Percentiles rank a stretch among this genome's conserved stretches.
Evolutionary conservation across 2,888 invertebrate genomes (phyloP).

Genomic region (Myopa tessellatipennis): DNA sequence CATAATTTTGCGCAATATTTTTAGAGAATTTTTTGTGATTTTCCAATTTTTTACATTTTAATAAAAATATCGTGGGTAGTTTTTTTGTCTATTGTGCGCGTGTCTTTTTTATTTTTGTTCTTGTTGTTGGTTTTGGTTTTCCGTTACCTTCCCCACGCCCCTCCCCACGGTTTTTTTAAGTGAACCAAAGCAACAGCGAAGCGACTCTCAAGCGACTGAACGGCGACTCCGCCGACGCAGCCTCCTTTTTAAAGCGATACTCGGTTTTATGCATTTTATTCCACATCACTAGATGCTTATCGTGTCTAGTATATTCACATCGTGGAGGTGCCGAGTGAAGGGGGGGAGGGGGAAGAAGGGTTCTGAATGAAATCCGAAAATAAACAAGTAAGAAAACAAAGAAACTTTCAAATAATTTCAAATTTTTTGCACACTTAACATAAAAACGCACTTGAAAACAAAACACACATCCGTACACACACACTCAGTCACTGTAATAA

Average conservation of each 20-base stretch:
- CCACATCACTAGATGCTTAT: too few species aligned
- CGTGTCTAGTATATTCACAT: too few species aligned
- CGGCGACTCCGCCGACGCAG: background rate
- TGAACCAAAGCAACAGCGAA: background rate
- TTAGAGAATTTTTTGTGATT: constrained; percentile 21
- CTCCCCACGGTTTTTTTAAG: background rate
- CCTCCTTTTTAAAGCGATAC: too few species aligned
- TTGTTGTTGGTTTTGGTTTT: too few species aligned
- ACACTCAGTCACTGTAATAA: background rate
- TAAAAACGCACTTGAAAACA: background rate
- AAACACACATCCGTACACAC: background rate
- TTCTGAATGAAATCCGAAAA: background rate
- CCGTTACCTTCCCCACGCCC: too few species aligned
- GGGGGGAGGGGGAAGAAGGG: too few species aligned
- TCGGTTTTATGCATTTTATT: too few species aligned
- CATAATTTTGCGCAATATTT: constrained; percentile 1
- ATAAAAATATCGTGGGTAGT: constrained; percentile 22
- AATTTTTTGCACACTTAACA: constrained; percentile 2
- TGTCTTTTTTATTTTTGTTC: too few species aligned
- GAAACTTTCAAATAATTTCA: background rate
- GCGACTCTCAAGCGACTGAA: background rate
- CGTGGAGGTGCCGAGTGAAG: too few species aligned
- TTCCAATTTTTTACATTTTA: constrained; percentile 30
- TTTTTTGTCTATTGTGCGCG: background rate
- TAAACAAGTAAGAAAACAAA: background rate